Conservation (phyloP, 2,888 invertebrate genomes). For the Drosophila anomelani region DNA sequence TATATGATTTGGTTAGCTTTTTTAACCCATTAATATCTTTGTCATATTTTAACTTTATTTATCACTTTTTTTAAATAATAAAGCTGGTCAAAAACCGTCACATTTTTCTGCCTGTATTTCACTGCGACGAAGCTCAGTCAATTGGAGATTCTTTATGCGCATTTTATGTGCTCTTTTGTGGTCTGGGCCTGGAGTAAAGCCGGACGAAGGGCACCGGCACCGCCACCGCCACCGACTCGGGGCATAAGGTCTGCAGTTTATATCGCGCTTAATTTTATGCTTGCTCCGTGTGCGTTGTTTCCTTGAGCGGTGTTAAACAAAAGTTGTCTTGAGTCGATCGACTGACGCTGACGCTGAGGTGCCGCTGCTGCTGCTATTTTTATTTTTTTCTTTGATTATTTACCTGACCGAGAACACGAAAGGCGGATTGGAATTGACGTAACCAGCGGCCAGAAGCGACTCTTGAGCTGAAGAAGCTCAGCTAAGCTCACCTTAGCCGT, state of each 20-base stretch:
- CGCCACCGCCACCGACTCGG: constrained; percentile 22
- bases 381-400: constrained; percentile 22
- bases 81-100: background rate
- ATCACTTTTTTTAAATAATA: background rate
- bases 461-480: constrained; percentile 21
- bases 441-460: constrained; percentile 35
- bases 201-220: constrained; percentile 62
- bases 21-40: background rate
- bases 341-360: constrained; percentile 18
- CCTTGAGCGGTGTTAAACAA: constrained; percentile 66
- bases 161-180: constrained; percentile 53
- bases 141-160: constrained; percentile 76
- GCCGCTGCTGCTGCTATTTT: constrained; percentile 23
- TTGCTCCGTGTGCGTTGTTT: constrained; percentile 50
- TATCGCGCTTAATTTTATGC: constrained; percentile 41
- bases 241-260: constrained; percentile 74
- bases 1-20: background rate
- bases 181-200: constrained; percentile 29
- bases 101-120: constrained; percentile 13
- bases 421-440: constrained; percentile 38
- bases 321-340: constrained; percentile 36
- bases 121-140: constrained; percentile 42
- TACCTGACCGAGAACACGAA: constrained; percentile 40
- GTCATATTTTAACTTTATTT: background rate
- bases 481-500: background rate